Evolutionary conservation across 2,113 vertebrate genomes (phyloP).

Genomic region (Arenaria interpres): DNA sequence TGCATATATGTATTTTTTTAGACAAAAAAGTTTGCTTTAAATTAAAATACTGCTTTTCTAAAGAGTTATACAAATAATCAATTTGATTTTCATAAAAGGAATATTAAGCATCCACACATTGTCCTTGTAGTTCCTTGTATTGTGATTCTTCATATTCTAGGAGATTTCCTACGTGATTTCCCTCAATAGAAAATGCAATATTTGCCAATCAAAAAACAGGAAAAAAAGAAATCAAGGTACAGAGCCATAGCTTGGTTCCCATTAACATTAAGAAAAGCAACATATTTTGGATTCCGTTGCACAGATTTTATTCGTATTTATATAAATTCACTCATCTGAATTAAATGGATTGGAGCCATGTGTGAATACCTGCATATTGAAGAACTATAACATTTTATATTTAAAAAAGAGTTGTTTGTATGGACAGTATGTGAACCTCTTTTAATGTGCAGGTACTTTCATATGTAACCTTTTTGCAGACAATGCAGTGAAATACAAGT

Average conservation of each 20-base stretch:
- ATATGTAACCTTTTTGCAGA: not conserved
- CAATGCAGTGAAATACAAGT: not conserved
- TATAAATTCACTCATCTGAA: not conserved
- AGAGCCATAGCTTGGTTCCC: not conserved
- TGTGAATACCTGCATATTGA: not conserved
- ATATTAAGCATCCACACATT: not conserved
- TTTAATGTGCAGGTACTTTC: not conserved
- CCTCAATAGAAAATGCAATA: not conserved
- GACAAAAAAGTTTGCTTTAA: not conserved
- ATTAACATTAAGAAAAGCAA: not conserved
- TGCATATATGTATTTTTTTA: not conserved
- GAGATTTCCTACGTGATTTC: not conserved
- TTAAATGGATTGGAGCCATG: not conserved
- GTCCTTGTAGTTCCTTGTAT: not conserved
- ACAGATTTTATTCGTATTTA: not conserved
- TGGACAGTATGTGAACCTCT: not conserved
- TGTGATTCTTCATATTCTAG: not conserved
- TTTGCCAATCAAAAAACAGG: not conserved
- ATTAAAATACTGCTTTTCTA: not conserved
- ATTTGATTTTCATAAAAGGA: not conserved
- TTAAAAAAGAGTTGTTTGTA: not conserved
- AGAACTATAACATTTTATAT: not conserved
- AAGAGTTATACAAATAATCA: not conserved
- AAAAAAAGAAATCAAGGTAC: not conserved
- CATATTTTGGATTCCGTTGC: not conserved